Evolutionary conservation across 2,888 invertebrate genomes (phyloP).

Genomic region (Criorhina ranunculi): DNA sequence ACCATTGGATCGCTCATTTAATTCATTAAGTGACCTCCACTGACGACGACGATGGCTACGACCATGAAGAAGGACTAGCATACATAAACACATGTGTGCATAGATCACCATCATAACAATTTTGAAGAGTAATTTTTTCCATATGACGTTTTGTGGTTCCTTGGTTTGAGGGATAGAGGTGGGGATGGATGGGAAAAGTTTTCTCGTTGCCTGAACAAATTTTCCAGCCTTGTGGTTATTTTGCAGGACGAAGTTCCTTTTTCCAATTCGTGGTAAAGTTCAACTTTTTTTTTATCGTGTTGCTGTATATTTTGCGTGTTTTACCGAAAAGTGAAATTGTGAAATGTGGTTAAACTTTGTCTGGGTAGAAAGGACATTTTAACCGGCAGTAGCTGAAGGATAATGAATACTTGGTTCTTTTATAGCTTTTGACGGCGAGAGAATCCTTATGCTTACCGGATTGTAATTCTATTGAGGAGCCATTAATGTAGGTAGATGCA

Average conservation of each 20-base stretch:
- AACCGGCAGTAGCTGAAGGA: constrained; percentile 48
- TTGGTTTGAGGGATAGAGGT: constrained; percentile 1
- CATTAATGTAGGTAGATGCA: too few species aligned
- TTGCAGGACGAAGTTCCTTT: constrained; percentile 68
- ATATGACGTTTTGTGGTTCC: constrained; percentile 68
- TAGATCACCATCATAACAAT: constrained; percentile 72
- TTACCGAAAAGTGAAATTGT: constrained; percentile 63
- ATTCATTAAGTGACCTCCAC: constrained; percentile 70
- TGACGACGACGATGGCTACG: constrained; percentile 15
- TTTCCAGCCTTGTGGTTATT: constrained; percentile 70
- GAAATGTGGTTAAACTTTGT: constrained; percentile 63
- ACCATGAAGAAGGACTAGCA: constrained; percentile 55
- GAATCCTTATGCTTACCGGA: neutral
- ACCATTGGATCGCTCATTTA: constrained; percentile 66
- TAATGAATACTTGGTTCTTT: constrained; percentile 42
- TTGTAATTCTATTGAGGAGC: neutral
- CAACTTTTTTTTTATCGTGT: constrained; percentile 22
- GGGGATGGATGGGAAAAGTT: constrained; percentile 56
- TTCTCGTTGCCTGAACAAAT: constrained; percentile 68
- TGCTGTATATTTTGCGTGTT: constrained; percentile 19
- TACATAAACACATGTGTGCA: constrained; percentile 27
- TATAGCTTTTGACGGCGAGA: neutral
- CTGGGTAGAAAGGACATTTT: constrained; percentile 44
- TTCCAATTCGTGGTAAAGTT: constrained; percentile 30
- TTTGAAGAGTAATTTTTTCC: constrained; percentile 73